Evolutionary conservation across 2,888 invertebrate genomes (phyloP), one percentile per base, ranked within the genome.

Genomic region (Osmoderma eremita): DNA sequence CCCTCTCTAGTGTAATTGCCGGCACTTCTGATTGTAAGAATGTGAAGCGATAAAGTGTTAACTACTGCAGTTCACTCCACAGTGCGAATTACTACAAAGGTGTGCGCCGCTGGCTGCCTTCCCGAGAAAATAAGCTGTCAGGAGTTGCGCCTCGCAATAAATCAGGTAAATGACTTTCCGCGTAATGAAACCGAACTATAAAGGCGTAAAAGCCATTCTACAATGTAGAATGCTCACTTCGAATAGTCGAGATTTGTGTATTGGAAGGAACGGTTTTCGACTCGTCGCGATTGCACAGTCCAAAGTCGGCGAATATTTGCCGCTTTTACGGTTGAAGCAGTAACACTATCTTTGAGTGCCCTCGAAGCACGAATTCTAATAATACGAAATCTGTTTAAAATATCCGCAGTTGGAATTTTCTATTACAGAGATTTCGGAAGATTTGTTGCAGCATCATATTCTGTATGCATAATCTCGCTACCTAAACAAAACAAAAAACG

Each of bases 1-100:
- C 68, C 69, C 69, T 66, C 69, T 56, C 54, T 45, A 66, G 71
- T 67, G 53, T 69, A 68, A 71, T 69, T 66, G 69, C 64, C 67
- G 67, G 65, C 68, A 65, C 68, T 66, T 58, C 58, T 67, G 67
- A 64, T 68, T 68, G 68, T 64, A 68, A 67, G 67, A 56, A 63
- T 56, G 53, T 54, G 18, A 39, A 53, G 65, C 61, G 51, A 45
- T 62, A 68, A 68, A 61, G 49, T 68, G 68, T 64, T 65, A 68
- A 68, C 49, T 58, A 45, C 48, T 38, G 51, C 45, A 65, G 65
- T 68, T 65, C 61, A 42, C 36, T 53, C 17, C 30, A n/a, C n/a
- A n/a, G 54, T 48, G 45, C 45, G 50, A 67, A 63, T 51, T 63
- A 56, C 49, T 24, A 24, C 41, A 50, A 66, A 66, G 58, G 58